A percentile compares a stretch with the other conserved stretches of the same genome.
phyloP scores from a whole-genome alignment of 2,113 vertebrate species.

The Myrmophylax atrothorax region DNA sequence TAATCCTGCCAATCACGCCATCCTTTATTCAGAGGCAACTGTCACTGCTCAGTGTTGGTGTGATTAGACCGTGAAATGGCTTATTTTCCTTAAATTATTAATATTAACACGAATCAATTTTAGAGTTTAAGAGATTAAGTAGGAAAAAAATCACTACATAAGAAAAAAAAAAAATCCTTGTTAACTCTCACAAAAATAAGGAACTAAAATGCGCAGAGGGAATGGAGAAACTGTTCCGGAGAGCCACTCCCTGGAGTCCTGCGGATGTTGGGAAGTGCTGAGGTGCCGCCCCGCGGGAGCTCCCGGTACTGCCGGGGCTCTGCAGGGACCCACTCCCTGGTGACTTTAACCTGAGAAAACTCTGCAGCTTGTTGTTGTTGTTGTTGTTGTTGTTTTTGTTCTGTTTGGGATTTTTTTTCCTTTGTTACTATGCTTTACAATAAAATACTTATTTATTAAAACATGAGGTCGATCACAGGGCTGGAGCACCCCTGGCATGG shows the following conservation, averaged over 20 bases:
- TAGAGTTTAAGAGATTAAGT: slow-evolving; percentile 26
- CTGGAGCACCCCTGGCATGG: not conserved
- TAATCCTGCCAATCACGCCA: not conserved
- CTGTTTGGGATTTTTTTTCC: not conserved
- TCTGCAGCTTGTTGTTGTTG: accelerated
- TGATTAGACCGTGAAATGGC: slow-evolving; percentile 3
- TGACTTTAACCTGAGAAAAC: accelerated
- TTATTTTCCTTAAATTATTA: slow-evolving; percentile 35
- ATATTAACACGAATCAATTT: not conserved
- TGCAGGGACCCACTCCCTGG: not conserved
- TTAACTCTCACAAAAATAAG: not conserved
- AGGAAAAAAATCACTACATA: not conserved
- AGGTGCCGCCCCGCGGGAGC: not conserved
- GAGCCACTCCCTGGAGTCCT: not conserved
- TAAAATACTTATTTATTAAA: not conserved
- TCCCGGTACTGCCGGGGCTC: not conserved
- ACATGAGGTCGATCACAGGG: not conserved
- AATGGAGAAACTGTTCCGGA: not conserved
- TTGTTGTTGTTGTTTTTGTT: not conserved
- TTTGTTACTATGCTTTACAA: not conserved
- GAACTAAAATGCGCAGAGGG: not conserved
- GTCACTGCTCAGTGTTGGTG: not conserved
- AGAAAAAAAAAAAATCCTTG: not conserved
- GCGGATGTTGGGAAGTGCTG: accelerated
- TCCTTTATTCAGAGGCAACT: not conserved